phyloP scores from a whole-genome alignment of 2,888 invertebrate genomes.

The Philhelius pedissequus region DNA sequence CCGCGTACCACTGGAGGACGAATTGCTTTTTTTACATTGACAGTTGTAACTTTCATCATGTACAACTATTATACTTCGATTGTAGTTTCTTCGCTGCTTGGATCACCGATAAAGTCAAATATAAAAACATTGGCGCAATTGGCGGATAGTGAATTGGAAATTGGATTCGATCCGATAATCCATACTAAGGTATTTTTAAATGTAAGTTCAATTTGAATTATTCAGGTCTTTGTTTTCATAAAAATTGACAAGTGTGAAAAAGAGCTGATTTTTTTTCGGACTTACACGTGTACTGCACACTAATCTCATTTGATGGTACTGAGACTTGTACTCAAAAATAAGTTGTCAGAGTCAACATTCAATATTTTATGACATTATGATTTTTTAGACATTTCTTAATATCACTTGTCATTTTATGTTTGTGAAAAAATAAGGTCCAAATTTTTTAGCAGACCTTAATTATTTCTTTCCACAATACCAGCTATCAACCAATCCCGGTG shows the following conservation, averaged over 20 bases:
- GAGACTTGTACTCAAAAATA: too few relatives aligned
- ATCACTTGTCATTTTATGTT: too few relatives aligned
- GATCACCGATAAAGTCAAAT: constrained; percentile 80
- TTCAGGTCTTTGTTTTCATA: background rate
- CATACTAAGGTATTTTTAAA: constrained; percentile 73
- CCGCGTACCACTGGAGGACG: constrained; percentile 79
- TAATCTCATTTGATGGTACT: too few relatives aligned
- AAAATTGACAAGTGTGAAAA: too few relatives aligned
- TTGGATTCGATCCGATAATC: constrained; percentile 80
- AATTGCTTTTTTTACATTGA: constrained; percentile 73
- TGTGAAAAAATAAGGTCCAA: too few relatives aligned
- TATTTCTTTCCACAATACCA: constrained; percentile 25
- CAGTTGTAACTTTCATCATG: constrained; percentile 78
- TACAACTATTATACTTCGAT: constrained; percentile 84
- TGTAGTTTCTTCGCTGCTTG: constrained; percentile 82
- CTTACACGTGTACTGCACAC: too few relatives aligned
- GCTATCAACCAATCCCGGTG: constrained; percentile 71
- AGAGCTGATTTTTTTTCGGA: too few relatives aligned
- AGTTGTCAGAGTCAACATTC: too few relatives aligned
- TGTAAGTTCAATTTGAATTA: constrained; percentile 69
- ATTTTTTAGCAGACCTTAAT: too few relatives aligned
- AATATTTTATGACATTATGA: too few relatives aligned
- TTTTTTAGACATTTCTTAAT: too few relatives aligned
- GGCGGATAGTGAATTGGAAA: constrained; percentile 80
- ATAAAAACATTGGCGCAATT: constrained; percentile 81